phyloP scores from a whole-genome alignment of 2,888 invertebrate species.

The Dynastes tityus region DNA sequence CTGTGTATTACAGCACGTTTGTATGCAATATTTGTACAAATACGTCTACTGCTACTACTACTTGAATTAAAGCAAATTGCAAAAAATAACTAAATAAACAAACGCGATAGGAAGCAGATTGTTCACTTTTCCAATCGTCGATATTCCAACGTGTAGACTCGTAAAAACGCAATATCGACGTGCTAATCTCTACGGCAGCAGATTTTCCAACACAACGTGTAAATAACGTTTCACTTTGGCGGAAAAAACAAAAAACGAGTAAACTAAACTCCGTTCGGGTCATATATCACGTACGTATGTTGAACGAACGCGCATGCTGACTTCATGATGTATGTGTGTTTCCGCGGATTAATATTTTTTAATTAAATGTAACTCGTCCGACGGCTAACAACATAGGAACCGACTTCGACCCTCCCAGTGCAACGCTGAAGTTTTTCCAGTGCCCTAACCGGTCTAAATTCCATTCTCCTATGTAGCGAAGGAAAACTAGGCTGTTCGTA shows the following conservation, averaged over 20 bases:
- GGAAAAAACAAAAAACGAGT: not conserved
- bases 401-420: not conserved
- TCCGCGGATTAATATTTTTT: constrained; percentile 39
- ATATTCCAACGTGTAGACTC: too few relatives aligned
- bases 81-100: too few relatives aligned
- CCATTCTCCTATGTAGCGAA: constrained; percentile 1
- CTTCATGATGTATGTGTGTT: constrained; percentile 38
- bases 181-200: not conserved
- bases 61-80: too few relatives aligned
- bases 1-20: too few relatives aligned
- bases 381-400: constrained; percentile 1
- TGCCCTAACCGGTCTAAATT: not conserved
- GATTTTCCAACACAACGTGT: not conserved
- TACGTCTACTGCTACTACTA: too few relatives aligned
- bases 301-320: not conserved
- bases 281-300: constrained; percentile 29
- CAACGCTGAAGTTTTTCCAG: not conserved
- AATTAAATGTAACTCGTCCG: constrained; percentile 29
- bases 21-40: too few relatives aligned
- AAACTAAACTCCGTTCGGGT: not conserved
- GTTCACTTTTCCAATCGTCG: too few relatives aligned
- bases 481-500: not conserved
- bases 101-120: too few relatives aligned
- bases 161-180: too few relatives aligned
- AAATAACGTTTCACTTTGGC: not conserved